These are phyloP conservation scores for Marisa cornuarietis DNA, from an alignment of 1,140 invertebrate species.

Conservation along the genomic window DNA sequence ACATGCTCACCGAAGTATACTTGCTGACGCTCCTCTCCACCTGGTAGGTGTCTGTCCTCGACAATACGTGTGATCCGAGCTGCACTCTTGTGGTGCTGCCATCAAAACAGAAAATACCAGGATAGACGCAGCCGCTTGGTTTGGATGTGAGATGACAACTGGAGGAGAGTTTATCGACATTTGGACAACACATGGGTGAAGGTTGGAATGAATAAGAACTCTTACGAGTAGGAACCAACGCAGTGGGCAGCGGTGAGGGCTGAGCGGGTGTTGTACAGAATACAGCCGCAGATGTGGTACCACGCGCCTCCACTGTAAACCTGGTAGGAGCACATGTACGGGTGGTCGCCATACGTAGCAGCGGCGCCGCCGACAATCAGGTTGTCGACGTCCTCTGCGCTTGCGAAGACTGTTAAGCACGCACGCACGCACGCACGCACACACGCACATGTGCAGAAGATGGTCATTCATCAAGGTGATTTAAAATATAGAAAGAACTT, in stretches of 20 bases:
- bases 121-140: too few species aligned
- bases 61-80: neutral
- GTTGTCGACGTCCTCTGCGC: constrained; percentile 47
- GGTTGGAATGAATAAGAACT: neutral
- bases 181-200: neutral
- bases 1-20: neutral
- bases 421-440: too few species aligned
- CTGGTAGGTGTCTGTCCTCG: neutral
- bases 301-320: neutral
- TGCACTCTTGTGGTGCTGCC: neutral
- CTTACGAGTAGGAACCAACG: neutral
- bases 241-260: constrained; percentile 8
- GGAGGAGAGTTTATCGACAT: neutral
- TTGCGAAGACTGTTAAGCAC: too few species aligned
- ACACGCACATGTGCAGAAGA: too few species aligned
- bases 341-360: neutral
- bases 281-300: constrained; percentile 3
- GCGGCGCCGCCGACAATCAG: neutral
- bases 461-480: too few species aligned
- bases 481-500: too few species aligned
- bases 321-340: constrained; percentile 9
- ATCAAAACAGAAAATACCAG: neutral
- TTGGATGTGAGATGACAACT: too few species aligned
- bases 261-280: neutral
- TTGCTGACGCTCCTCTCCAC: neutral